A percentile compares a stretch with the other conserved stretches of the same genome.
Conservation (phyloP, 2,888 invertebrate genomes). For the Tuberolachnus salignus region DNA sequence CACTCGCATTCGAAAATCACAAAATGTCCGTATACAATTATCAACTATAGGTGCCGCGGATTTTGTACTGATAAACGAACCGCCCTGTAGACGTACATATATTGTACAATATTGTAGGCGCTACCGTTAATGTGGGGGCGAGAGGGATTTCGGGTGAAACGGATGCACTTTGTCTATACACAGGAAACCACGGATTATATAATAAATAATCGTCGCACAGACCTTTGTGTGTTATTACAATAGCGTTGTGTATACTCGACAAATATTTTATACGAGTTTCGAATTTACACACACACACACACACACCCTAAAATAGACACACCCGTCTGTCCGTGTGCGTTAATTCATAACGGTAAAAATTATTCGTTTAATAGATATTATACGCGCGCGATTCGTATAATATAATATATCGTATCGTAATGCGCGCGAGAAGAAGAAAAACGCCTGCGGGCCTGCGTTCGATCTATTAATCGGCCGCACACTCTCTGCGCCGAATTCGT, state of each 20-base stretch:
- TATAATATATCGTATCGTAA: background rate
- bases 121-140: no score
- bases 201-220: no score
- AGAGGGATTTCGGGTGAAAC: no score
- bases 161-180: no score
- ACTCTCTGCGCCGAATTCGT: conserved; percentile 2
- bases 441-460: conserved; percentile 1
- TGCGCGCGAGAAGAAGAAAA: conserved; percentile 17
- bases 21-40: no score
- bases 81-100: no score
- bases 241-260: no score
- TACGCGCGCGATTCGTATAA: background rate
- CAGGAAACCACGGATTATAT: no score
- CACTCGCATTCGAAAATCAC: no score
- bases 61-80: no score
- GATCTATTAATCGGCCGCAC: conserved; percentile 27
- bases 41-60: no score
- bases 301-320: background rate
- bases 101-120: no score
- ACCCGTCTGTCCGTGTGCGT: background rate
- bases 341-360: conserved; percentile 6
- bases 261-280: background rate
- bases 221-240: background rate
- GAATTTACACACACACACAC: background rate
- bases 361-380: background rate